These are phyloP conservation scores for Solenodon paradoxus DNA, from an alignment of 2,113 vertebrate genomes.

Conservation along the genomic window DNA sequence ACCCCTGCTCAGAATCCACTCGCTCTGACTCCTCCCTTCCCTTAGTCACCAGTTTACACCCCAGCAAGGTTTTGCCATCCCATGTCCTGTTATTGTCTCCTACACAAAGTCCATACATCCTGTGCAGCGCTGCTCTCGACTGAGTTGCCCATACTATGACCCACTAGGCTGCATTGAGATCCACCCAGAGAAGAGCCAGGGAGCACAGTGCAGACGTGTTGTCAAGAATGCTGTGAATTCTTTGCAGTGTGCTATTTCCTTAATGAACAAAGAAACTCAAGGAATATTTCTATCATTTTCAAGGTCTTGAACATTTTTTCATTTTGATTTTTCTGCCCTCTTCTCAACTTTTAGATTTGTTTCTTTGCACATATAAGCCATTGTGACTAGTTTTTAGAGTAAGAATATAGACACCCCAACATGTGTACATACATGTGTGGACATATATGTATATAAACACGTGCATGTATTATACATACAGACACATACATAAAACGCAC, in stretches of 20 bases:
- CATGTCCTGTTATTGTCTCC: too few relatives aligned
- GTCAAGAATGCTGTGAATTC: not conserved
- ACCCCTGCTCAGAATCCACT: too few relatives aligned
- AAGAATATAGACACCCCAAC: not conserved
- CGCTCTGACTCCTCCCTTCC: too few relatives aligned
- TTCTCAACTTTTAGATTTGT: not conserved
- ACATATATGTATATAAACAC: not conserved
- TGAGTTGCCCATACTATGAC: too few relatives aligned
- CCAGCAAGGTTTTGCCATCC: too few relatives aligned
- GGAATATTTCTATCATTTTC: not conserved
- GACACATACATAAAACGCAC: not conserved
- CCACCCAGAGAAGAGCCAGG: not conserved
- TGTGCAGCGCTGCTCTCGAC: not conserved
- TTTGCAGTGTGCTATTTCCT: constrained; percentile 3
- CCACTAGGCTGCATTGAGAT: not conserved
- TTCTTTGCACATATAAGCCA: not conserved
- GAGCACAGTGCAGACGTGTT: not conserved
- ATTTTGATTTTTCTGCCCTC: not conserved
- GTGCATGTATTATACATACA: not conserved
- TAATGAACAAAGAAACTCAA: not conserved
- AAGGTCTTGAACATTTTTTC: not conserved
- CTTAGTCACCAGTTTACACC: too few relatives aligned
- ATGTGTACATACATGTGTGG: not conserved
- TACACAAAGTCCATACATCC: too few relatives aligned
- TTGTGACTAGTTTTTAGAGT: not conserved